These are phyloP conservation scores for Pinctada fucata DNA, from an alignment of 2,888 invertebrate genomes.

Conservation along the genomic window DNA sequence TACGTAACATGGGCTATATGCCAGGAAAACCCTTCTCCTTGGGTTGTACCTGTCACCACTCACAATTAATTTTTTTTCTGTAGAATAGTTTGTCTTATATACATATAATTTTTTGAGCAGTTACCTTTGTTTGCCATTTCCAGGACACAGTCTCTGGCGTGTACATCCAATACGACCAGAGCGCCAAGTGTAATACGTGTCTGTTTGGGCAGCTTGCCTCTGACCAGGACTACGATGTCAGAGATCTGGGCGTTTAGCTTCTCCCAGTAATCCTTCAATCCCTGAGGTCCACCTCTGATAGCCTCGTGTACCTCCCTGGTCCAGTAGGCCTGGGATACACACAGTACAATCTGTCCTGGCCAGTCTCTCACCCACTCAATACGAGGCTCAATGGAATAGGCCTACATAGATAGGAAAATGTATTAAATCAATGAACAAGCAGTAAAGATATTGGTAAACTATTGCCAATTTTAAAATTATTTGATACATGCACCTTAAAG, in stretches of 20 bases:
- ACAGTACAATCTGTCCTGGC: conserved; percentile 95
- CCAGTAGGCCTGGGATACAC: conserved; percentile 88
- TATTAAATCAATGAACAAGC: background rate
- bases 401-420: conserved; percentile 54
- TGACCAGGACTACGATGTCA: conserved; percentile 86
- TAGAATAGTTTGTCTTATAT: no score
- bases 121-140: conserved; percentile 78
- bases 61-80: no score
- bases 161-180: conserved; percentile 93
- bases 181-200: conserved; percentile 94
- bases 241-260: conserved; percentile 83
- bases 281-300: conserved; percentile 81
- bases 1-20: no score
- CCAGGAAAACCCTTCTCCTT: no score
- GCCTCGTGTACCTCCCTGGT: conserved; percentile 87
- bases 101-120: background rate
- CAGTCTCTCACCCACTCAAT: conserved; percentile 90
- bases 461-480: background rate
- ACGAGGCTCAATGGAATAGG: conserved; percentile 77
- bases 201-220: conserved; percentile 90
- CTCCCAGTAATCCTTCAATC: conserved; percentile 81
- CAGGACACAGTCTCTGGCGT: conserved; percentile 90
- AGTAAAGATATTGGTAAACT: background rate
- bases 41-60: no score
- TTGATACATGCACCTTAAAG: background rate